Evolutionary conservation across 2,888 invertebrate genomes (phyloP).

Genomic region (Caenorhabditis virilis): DNA sequence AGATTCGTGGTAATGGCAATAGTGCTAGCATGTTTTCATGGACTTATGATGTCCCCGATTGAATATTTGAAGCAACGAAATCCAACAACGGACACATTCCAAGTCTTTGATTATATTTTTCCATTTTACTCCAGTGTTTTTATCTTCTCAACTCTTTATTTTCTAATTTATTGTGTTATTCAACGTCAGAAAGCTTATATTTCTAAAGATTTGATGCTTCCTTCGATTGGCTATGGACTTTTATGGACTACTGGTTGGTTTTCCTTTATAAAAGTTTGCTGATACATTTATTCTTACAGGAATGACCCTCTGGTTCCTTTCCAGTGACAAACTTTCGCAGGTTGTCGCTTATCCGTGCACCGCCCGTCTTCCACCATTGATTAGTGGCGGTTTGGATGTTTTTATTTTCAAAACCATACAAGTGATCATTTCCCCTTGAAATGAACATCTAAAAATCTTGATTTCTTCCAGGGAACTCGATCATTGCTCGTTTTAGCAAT

Average conservation of each 20-base stretch:
- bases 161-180: constrained; percentile 55
- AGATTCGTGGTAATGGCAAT: constrained; percentile 58
- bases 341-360: constrained; percentile 72
- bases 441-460: background rate
- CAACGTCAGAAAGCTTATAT: constrained; percentile 45
- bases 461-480: constrained; percentile 34
- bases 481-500: constrained; percentile 45
- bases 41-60: constrained; percentile 62
- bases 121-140: constrained; percentile 62
- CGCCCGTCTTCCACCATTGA: constrained; percentile 68
- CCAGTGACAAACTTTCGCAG: constrained; percentile 71
- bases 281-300: constrained; percentile 50
- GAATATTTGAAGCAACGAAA: constrained; percentile 53
- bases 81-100: constrained; percentile 40
- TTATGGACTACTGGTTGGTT: constrained; percentile 46
- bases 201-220: constrained; percentile 51
- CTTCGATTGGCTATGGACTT: constrained; percentile 57
- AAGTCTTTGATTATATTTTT: constrained; percentile 64
- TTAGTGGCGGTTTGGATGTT: constrained; percentile 60
- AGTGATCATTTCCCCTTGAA: constrained; percentile 14
- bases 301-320: constrained; percentile 71
- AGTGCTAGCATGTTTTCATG: constrained; percentile 57
- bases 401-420: constrained; percentile 56
- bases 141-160: constrained; percentile 62
- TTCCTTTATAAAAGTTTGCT: constrained; percentile 2